Base-by-base conservation (phyloP, 2,888 invertebrate genomes). In the Cylloceria caligata region DNA sequence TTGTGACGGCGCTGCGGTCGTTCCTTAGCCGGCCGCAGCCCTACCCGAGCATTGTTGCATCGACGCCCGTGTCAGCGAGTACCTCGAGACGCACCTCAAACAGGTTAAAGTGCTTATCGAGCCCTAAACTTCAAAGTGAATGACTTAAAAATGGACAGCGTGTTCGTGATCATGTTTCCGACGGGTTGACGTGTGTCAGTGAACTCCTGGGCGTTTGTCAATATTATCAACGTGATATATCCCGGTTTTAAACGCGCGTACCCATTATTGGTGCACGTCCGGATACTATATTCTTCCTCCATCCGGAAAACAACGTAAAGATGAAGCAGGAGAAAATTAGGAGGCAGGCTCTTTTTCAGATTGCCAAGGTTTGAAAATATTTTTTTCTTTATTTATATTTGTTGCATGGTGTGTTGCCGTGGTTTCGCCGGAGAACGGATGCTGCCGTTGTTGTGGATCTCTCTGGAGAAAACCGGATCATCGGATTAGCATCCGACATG, bases 331-430 rank as follows among this genome's bases (percentile, higher is more conserved):
- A 92, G 79, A 88, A 86, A 74, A 88, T 89, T 5, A 88, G 89
- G 79, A 88, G 91, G 77, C 90, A 89, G 86, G 96, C 96, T 86
- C 94, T 96, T 80, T 96, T 95, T 92, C 96, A 96, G 93, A 95
- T 96, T 90, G 95, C 96, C 73, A 96, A 96, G 96, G 96, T 96
- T 90, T 64, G 84, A 84, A n/a, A 3, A 62, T 65, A 19, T 81
- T 34, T 24, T 45, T 55, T 45, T 21, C n/a, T 65, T 27, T 55
- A 69, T 57, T 19, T 55, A 4, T 47, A 0, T 47, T 27, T 21
- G 9, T 45, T 42, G 11, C 6, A 5, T 45, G 13, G 16, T 27
- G 47, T 36, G 19, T 16, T 72, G 19, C 49, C 7, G 49, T 42
- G 60, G 24, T 13, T 16, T 11, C 30, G 24, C 1, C 21, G 21